Evolutionary conservation across 2,888 invertebrate genomes (phyloP).

Genomic region (Mellilla xanthometata): DNA sequence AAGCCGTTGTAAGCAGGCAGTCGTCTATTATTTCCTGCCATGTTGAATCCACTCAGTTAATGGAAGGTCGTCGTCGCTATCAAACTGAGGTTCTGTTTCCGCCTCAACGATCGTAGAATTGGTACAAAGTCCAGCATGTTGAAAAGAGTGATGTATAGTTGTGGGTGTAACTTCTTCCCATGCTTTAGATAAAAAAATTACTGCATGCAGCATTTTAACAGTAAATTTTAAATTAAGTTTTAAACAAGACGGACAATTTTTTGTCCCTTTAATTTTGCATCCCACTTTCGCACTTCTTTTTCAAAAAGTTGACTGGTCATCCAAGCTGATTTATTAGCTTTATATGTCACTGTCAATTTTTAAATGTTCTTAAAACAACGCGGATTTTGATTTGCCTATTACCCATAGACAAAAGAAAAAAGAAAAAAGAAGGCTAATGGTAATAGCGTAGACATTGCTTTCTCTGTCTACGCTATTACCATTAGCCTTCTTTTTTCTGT

Average conservation of each 20-base stretch:
- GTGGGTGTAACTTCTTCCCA: slow-evolving; percentile 30
- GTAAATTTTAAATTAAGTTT: slow-evolving; percentile 24
- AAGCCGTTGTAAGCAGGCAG: slow-evolving; percentile 24
- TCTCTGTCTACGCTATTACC: no score
- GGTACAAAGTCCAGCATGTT: slow-evolving; percentile 19
- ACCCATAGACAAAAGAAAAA: no score
- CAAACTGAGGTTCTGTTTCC: slow-evolving; percentile 19
- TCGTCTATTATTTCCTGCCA: slow-evolving; percentile 27
- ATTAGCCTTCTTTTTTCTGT: slow-evolving; percentile 44
- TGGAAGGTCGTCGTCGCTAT: slow-evolving; percentile 24
- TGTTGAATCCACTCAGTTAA: slow-evolving; percentile 25
- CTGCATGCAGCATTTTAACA: slow-evolving; percentile 37
- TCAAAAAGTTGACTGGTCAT: slow-evolving; percentile 36
- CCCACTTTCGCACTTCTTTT: slow-evolving; percentile 26
- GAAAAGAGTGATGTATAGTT: slow-evolving; percentile 32
- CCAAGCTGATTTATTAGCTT: slow-evolving; percentile 38
- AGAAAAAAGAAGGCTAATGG: no score
- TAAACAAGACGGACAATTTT: neutral
- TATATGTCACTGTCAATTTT: slow-evolving; percentile 38
- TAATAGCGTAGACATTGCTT: no score
- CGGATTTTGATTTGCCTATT: slow-evolving; percentile 46
- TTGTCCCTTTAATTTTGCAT: slow-evolving; percentile 35
- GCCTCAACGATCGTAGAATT: slow-evolving; percentile 8
- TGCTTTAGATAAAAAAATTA: slow-evolving; percentile 26
- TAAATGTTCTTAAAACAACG: slow-evolving; percentile 45